Evolutionary conservation across 2,797 vertebrate species (phyloP), one percentile per base, ranked within the genome.

Genomic region (Chrosomus eos): DNA sequence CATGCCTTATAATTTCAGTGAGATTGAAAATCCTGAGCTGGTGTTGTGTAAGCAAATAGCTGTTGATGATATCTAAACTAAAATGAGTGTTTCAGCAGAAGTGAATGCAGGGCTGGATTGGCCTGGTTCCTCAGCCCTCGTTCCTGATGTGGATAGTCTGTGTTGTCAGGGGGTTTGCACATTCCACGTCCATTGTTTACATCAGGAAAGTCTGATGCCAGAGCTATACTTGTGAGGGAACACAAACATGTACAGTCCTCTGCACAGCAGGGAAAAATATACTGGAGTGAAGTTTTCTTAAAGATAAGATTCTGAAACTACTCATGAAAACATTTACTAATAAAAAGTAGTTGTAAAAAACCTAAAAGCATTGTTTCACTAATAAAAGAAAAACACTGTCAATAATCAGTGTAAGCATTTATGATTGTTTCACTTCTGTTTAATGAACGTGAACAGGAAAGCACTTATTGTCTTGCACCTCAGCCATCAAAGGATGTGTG

Each of bases 181-280:
- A 91, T 92, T 92, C 92, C 91, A 88, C 84, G 70, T 82, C 90
- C 82, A 83, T 90, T 92, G 91, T 92, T 90, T 89, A 14, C 83
- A 82, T 48, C 80, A 90, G 92, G 91, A 91, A 91, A 87, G 90
- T 87, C 60, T 88, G 85, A 89, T 86, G 86, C 89, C 89, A 88
- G n/a, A 45, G 72, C 75, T 84, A 64, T 89, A 85, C 79, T 55
- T 53, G 62, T 38, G 13, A 60, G 67, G 74, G 64, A 85, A 81
- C 62, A 31, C 68, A 85, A 84, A 82, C 82, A 67, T 71, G 60
- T 60, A 68, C 70, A 64, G 82, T 43, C 51, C 71, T 58, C 74
- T 64, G 51, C 71, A 84, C 72, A 84, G 51, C 60, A 75, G 28
- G 40, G 67, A 9, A 66, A 76, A 70, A 70, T 10, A 66, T 62